Evolutionary conservation across 1,140 invertebrate species (phyloP), one percentile per base, ranked within the genome.

Genomic region (Aphelenchoides besseyi): DNA sequence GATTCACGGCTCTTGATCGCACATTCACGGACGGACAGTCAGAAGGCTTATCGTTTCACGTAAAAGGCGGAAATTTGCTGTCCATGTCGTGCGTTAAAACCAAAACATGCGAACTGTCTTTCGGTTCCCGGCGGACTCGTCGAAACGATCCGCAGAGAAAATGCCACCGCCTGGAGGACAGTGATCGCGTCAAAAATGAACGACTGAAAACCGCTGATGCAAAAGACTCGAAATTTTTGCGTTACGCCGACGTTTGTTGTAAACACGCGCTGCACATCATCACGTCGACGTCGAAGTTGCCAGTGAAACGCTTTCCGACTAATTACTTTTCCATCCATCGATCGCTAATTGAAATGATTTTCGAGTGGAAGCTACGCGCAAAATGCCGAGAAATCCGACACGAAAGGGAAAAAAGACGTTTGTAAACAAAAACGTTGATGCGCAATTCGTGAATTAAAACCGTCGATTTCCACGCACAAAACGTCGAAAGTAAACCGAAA

Each of bases 341-440:
- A n/a, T n/a, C n/a, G n/a, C n/a, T n/a, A n/a, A n/a, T n/a, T n/a
- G n/a, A n/a, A n/a, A n/a, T n/a, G n/a, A n/a, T n/a, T n/a, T n/a
- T n/a, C 41, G 23, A 48, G 41, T 16, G 12, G 41, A 48, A 48
- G 41, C 12, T 23, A 48, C 41, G 12, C 41, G 41, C n/a, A n/a
- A n/a, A n/a, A 48, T 48, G 41, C 41, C 23, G 41, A 12, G 41
- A 48, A 48, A 48, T 48, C 23, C 41, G 41, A 48, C 12, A 12
- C 12, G 41, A 23, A 48, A 48, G 41, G 41, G n/a, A n/a, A n/a
- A 48, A 23, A 23, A 12, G 41, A 48, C 41, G 41, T 48, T 48
- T 48, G 41, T 48, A 48, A 48, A 48, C 41, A 48, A 48, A 48
- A 48, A 48, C 41, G 41, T 48, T 48, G 41, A 48, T 48, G 41